These are phyloP conservation scores for Arrhamphus sclerolepis DNA, from an alignment of 2,797 vertebrate species.

Conservation along the genomic window DNA sequence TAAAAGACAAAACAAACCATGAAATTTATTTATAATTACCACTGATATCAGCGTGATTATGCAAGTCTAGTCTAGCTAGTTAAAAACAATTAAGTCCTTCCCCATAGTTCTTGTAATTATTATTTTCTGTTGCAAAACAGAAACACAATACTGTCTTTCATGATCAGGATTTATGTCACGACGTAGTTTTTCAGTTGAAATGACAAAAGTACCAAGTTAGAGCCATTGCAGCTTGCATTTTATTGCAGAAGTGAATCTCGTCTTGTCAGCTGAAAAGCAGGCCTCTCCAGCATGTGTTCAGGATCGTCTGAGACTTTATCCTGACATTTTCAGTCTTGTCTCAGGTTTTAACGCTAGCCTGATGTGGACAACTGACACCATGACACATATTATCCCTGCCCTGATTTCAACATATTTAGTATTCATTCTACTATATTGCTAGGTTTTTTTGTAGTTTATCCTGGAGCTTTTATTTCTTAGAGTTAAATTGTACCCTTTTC, in stretches of 20 bases:
- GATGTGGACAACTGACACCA: slow-evolving; percentile 5
- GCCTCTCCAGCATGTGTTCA: slow-evolving; percentile 26
- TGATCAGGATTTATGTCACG: neutral
- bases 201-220: slow-evolving; percentile 18
- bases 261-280: slow-evolving; percentile 60
- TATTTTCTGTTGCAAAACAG: neutral
- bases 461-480: neutral
- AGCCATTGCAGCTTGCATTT: slow-evolving; percentile 10
- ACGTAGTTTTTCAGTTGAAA: slow-evolving; percentile 20
- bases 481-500: neutral
- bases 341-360: neutral
- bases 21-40: too few species aligned
- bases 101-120: too few species aligned
- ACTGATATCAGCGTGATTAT: too few species aligned
- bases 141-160: neutral
- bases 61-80: too few species aligned
- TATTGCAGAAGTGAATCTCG: slow-evolving; percentile 70
- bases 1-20: neutral
- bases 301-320: slow-evolving; percentile 13
- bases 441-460: neutral
- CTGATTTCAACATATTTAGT: slow-evolving; percentile 17
- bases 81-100: too few species aligned
- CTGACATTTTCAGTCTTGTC: slow-evolving; percentile 9
- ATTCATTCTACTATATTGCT: neutral
- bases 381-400: neutral